Evolutionary conservation across 2,888 invertebrate genomes (phyloP), one percentile per base, ranked within the genome.

Genomic region (Phorcus lineatus): DNA sequence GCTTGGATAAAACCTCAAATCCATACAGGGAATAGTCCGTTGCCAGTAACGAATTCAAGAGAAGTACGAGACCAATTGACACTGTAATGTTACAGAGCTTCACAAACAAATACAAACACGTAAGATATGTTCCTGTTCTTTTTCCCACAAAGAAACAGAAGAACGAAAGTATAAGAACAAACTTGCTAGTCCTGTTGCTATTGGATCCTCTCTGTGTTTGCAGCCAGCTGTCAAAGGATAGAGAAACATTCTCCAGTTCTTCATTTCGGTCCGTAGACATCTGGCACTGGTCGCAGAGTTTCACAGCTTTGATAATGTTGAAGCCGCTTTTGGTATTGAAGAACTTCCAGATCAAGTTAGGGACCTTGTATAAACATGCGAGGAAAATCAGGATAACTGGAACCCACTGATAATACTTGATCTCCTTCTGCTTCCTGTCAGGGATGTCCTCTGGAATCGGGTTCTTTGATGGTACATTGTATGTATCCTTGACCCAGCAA

Each of bases 321-420:
- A 74, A 40, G 11, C 74, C 74, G 7, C 47, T 16, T 36, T 74
- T 74, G 47, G 74, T 52, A 36, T 74, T 52, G 22, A 74, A 52
- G n/a, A 52, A 22, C 74, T 40, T 80, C 86, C 87, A 89, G 16
- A 88, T 55, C 40, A 86, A 40, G 31, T 85, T 81, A 1, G 89
- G 89, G 0, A 86, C 36, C 52, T 86, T 86, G 57, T 87, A 83
- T n/a, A 86, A 75, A 36, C 83, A 80, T 17, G 88, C 85, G 78
- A 85, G 80, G 74, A 84, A 80, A 7, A 88, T 77, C 2, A 89
- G 82, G 24, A 89, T 88, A 57, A 88, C 83, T 0, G 89, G 89
- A 0, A 88, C 84, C 86, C 87, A 85, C 24, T 86, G 89, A 47
- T 89, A 88, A 74, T 87, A 89, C 1, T 85, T 82, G 2, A 88